These are phyloP conservation scores for Murina feae DNA, from an alignment of 2,113 vertebrate species.

Conservation along the genomic window DNA sequence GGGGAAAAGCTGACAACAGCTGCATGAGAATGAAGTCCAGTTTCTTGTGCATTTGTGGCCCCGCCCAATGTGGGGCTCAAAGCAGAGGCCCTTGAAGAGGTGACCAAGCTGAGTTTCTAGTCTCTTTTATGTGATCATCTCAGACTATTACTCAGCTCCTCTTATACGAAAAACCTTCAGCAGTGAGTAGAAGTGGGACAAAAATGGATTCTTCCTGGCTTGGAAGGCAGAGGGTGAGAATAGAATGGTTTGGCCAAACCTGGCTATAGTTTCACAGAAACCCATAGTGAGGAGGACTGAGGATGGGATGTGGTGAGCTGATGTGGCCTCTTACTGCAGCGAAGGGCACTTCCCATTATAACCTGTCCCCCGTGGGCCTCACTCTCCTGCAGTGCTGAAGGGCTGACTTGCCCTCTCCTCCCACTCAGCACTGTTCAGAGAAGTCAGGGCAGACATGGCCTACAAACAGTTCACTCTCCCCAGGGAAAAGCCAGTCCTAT, in stretches of 20 bases:
- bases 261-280: not conserved
- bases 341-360: not conserved
- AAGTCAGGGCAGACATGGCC: not conserved
- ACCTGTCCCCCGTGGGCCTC: not conserved
- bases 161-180: not conserved
- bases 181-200: not conserved
- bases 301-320: not conserved
- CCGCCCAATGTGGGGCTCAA: not conserved
- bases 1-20: constrained; percentile 61
- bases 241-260: constrained; percentile 14
- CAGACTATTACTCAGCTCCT: not conserved
- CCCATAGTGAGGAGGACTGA: not conserved
- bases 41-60: not conserved
- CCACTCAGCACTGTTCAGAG: not conserved
- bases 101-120: not conserved
- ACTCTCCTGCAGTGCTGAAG: not conserved
- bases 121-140: not conserved
- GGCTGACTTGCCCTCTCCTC: not conserved
- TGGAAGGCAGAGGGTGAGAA: not conserved
- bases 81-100: not conserved
- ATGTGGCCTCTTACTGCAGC: not conserved
- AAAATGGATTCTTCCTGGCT: not conserved
- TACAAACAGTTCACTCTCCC: not conserved
- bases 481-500: not conserved
- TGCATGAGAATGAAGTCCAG: constrained; percentile 35